These are phyloP conservation scores for Pantherophis vulpinus DNA, from an alignment of 2,797 vertebrate species.

Conservation along the genomic window DNA sequence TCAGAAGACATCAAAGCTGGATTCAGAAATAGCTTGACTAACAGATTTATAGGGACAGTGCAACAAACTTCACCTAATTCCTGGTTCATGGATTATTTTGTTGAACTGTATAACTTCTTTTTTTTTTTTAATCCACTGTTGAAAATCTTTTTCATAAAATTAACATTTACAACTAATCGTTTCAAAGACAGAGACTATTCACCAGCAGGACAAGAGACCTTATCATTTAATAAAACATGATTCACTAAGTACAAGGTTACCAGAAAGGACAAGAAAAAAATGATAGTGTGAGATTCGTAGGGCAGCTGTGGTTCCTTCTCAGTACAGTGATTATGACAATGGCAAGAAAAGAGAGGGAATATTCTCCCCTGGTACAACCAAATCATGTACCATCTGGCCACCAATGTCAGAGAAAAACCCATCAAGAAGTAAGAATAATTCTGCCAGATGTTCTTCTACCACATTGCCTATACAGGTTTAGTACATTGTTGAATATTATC, in stretches of 20 bases:
- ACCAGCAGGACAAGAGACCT: background rate
- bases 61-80: background rate
- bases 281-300: background rate
- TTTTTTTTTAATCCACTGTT: background rate
- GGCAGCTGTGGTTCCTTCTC: slow-evolving; percentile 12
- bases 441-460: slow-evolving; percentile 21
- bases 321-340: slow-evolving; percentile 17
- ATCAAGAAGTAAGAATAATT: slow-evolving; percentile 34
- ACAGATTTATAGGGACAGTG: background rate
- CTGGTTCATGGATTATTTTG: background rate
- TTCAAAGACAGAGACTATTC: background rate
- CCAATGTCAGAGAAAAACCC: slow-evolving; percentile 10
- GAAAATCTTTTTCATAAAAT: background rate
- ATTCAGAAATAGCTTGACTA: background rate
- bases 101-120: background rate
- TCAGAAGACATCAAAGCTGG: background rate
- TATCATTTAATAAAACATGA: slow-evolving; percentile 7
- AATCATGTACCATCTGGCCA: slow-evolving; percentile 32
- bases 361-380: slow-evolving; percentile 17
- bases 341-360: background rate
- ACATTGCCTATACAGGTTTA: background rate
- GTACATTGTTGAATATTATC: background rate
- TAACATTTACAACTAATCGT: background rate
- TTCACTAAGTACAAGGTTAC: background rate
- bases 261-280: background rate